Percentiles rank a stretch among this genome's conserved stretches.
These are phyloP conservation scores for Calonectris borealis DNA, from an alignment of 2,113 vertebrate genomes.

Conservation along the genomic window DNA sequence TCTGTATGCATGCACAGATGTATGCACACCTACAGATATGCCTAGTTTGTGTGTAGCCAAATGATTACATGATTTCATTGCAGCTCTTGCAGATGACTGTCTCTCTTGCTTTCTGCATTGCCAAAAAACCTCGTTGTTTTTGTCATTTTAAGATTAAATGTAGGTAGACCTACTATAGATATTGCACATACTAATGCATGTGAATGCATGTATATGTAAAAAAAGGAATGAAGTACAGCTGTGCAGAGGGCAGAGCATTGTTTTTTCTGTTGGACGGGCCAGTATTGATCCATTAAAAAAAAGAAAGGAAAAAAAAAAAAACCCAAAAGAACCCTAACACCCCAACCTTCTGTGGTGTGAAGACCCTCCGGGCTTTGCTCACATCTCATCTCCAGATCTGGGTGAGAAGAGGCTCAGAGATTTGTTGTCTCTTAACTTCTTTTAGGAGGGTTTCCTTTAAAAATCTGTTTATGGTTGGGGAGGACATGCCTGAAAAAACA, in stretches of 20 bases:
- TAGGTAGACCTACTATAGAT: not conserved
- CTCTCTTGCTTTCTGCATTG: not conserved
- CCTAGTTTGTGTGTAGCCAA: not conserved
- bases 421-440: slow-evolving; percentile 63
- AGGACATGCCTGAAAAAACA: slow-evolving; percentile 87
- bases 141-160: not conserved
- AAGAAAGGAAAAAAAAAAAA: accelerated
- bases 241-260: not conserved
- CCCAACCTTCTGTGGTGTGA: accelerated
- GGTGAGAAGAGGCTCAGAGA: not conserved
- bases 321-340: not conserved
- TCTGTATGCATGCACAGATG: accelerated
- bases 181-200: not conserved
- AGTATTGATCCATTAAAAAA: not conserved
- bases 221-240: not conserved
- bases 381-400: not conserved
- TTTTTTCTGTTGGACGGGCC: not conserved
- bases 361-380: not conserved
- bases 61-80: not conserved
- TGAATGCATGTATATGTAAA: not conserved
- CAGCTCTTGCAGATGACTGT: not conserved
- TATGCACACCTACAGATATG: not conserved
- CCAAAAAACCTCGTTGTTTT: not conserved
- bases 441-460: slow-evolving; percentile 61
- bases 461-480: slow-evolving; percentile 74